These are phyloP conservation scores for Aphidoletes aphidimyza DNA, from an alignment of 2,888 invertebrate genomes.

Conservation along the genomic window DNA sequence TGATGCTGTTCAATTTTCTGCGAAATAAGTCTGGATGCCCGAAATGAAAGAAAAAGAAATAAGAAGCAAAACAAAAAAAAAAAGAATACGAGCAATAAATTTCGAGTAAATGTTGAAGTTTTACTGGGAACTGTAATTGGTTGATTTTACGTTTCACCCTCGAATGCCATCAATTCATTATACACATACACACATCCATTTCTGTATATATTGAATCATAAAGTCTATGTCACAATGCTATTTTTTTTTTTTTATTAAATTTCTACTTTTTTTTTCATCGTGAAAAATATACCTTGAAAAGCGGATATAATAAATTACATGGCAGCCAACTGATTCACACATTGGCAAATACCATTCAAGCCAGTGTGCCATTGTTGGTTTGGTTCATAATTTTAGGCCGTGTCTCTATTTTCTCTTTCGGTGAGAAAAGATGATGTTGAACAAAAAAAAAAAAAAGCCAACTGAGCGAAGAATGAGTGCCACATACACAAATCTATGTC, in stretches of 20 bases:
- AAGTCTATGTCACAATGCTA: constrained; percentile 38
- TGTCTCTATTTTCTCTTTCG: constrained; percentile 45
- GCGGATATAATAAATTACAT: constrained; percentile 40
- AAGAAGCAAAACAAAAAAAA: neutral
- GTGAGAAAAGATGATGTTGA: neutral
- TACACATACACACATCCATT: too few species aligned
- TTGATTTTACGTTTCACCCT: constrained; percentile 18
- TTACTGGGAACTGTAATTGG: constrained; percentile 17
- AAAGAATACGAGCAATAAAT: neutral
- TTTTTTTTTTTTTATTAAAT: neutral
- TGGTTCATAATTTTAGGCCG: constrained; percentile 15
- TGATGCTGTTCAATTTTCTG: neutral
- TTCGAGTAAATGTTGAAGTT: constrained; percentile 5
- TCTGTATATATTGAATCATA: constrained; percentile 11
- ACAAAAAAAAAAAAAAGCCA: too few species aligned
- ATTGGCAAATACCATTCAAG: too few species aligned
- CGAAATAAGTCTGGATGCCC: neutral
- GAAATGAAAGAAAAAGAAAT: neutral
- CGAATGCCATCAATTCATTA: neutral
- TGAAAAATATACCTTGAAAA: neutral
- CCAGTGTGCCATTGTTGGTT: too few species aligned
- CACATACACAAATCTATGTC: constrained; percentile 38
- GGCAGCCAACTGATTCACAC: constrained; percentile 13
- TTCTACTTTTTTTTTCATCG: neutral
- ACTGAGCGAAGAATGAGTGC: too few species aligned